phyloP scores from a whole-genome alignment of 2,113 vertebrate genomes.

The Sula dactylatra region DNA sequence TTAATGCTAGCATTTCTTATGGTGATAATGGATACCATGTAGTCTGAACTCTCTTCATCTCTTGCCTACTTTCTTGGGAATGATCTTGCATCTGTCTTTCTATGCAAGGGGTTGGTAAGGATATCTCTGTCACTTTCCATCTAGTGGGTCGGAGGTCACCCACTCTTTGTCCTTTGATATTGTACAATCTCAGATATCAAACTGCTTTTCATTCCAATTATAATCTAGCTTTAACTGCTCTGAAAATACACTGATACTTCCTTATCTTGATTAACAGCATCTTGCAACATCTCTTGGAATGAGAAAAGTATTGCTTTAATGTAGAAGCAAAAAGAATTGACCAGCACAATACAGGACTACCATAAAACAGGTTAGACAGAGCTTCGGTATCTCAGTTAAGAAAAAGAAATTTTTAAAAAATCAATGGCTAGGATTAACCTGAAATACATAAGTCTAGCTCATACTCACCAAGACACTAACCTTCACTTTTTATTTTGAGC shows the following conservation, averaged over 20 bases:
- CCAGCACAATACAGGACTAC: neutral
- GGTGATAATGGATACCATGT: neutral
- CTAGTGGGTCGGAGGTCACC: neutral
- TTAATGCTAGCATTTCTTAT: neutral
- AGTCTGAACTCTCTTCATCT: neutral
- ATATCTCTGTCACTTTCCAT: neutral
- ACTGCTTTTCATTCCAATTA: neutral
- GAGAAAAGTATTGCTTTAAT: neutral
- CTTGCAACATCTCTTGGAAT: neutral
- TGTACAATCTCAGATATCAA: neutral
- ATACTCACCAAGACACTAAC: neutral
- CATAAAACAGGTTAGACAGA: neutral
- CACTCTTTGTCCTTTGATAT: neutral
- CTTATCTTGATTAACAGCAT: neutral
- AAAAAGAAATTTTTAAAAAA: neutral
- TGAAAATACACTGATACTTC: neutral
- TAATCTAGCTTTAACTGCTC: neutral
- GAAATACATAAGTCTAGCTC: neutral
- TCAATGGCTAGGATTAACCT: neutral
- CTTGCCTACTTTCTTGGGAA: neutral
- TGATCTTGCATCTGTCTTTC: neutral
- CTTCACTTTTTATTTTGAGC: neutral
- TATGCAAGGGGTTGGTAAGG: neutral
- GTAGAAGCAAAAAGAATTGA: neutral
- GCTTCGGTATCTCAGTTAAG: neutral